Percentiles rank a stretch among this genome's conserved stretches.
These are phyloP conservation scores for Porphyrio hochstetteri DNA, from an alignment of 2,113 vertebrate genomes.

Conservation along the genomic window DNA sequence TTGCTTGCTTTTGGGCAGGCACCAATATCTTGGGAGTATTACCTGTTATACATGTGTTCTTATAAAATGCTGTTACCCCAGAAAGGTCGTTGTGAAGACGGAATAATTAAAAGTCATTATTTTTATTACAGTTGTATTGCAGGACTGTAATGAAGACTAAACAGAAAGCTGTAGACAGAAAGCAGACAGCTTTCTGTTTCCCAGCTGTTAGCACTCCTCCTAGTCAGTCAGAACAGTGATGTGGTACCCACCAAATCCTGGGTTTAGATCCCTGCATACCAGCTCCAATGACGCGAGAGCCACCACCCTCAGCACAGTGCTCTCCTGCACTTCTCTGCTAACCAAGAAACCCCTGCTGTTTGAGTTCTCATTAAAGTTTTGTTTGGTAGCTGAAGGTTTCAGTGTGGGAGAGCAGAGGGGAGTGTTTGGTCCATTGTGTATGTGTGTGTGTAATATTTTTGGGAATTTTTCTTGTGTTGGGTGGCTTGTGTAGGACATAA, in stretches of 20 bases:
- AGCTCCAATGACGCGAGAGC: rapidly evolving
- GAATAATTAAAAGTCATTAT: background rate
- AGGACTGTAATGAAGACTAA: background rate
- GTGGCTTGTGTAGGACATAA: slow-evolving; percentile 74
- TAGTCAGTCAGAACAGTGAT: background rate
- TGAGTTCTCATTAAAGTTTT: background rate
- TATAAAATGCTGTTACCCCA: background rate
- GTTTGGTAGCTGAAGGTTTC: background rate
- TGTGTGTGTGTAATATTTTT: background rate
- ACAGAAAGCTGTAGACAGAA: background rate
- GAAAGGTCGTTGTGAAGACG: background rate
- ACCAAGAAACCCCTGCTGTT: background rate
- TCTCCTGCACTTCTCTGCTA: background rate
- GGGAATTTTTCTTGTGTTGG: background rate
- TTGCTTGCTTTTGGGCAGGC: background rate
- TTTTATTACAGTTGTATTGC: background rate
- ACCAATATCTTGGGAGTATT: background rate
- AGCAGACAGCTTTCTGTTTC: background rate
- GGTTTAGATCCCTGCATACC: background rate
- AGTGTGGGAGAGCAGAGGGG: background rate
- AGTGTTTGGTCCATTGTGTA: background rate
- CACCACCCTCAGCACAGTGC: background rate
- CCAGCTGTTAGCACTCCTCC: background rate
- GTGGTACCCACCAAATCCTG: background rate
- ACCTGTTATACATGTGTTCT: background rate